Evolutionary conservation across 23 tunicate species (phyloP), one percentile per base, ranked within the genome.

Genomic region (Ciona savignyi): DNA sequence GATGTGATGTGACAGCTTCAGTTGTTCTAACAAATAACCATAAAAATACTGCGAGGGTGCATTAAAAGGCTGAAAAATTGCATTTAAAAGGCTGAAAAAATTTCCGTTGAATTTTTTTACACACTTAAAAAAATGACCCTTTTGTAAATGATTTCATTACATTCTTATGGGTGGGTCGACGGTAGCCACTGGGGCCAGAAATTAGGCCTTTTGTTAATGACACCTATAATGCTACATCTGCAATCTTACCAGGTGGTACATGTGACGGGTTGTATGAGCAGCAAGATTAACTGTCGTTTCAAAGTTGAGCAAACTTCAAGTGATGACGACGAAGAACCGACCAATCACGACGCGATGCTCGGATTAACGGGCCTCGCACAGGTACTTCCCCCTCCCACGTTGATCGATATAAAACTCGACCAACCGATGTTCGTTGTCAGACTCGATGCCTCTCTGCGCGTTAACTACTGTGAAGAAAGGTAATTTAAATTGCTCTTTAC

Each of bases 381-480:
- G 6, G 67, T 76, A 0, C 62, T 85, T 24, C 82, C 91, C 32
- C 83, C 83, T 19, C 70, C 79, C 25, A 33, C 77, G 20, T 35
- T 88, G 22, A 62, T 62, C 0, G 84, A 73, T 0, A 27, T 78
- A 2, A 67, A 35, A 26, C 64, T 76, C 1, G 80, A 88, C 31
- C 70, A 77, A 49, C 76, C 77, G 21, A 72, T 78, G 35, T 88
- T 88, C 62, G 73, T 82, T 21, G 27, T 56, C 34, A 77, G 85
- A 26, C 25, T 82, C n/a, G 77, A 82, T 49, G 79, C 77, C 25
- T 72, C 96, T 0, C 65, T 88, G 0, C 78, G 31, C 19, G 68
- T 88, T 23, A 82, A 73, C 28, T 88, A 74, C 60, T 88, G 96
- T 72, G 96, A 88, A 33, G 83, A 85, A 24, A 61, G 70, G 72